Evolutionary conservation across 2,113 vertebrate species (phyloP).

Genomic region (Pelusios castaneus): DNA sequence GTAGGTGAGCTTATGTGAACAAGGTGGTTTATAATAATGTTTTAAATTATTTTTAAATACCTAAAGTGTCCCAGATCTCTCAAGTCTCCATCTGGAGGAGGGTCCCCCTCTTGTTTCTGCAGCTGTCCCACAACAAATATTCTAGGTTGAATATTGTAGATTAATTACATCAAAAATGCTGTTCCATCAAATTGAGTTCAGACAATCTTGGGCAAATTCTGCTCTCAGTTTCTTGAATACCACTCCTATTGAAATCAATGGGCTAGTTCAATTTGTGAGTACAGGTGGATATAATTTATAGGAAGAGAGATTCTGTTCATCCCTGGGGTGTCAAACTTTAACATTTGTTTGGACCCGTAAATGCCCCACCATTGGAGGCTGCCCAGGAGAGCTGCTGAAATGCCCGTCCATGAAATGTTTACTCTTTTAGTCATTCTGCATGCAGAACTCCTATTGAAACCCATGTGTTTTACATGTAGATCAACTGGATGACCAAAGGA

Average conservation of each 20-base stretch:
- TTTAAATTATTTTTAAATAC: neutral
- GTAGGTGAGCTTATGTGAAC: neutral
- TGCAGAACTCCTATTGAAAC: too few species aligned
- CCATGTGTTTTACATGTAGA: neutral
- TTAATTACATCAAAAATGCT: neutral
- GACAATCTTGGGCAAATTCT: neutral
- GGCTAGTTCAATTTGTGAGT: neutral
- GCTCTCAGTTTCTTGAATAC: neutral
- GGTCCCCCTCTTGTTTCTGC: neutral
- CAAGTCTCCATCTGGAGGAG: neutral
- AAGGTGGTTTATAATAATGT: neutral
- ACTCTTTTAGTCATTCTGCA: neutral
- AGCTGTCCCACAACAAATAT: neutral
- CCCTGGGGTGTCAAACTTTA: neutral
- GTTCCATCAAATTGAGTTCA: neutral
- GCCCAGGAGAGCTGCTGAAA: neutral
- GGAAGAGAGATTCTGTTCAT: neutral
- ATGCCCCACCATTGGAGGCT: neutral
- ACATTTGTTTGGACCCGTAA: neutral
- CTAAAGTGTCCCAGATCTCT: neutral
- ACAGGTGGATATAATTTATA: neutral
- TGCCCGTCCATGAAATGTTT: neutral
- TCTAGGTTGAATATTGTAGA: fast-evolving
- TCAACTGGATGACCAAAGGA: neutral
- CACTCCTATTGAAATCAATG: neutral